These are phyloP conservation scores for Lepidurus apus DNA, from an alignment of 1,140 invertebrate genomes.

Conservation along the genomic window DNA sequence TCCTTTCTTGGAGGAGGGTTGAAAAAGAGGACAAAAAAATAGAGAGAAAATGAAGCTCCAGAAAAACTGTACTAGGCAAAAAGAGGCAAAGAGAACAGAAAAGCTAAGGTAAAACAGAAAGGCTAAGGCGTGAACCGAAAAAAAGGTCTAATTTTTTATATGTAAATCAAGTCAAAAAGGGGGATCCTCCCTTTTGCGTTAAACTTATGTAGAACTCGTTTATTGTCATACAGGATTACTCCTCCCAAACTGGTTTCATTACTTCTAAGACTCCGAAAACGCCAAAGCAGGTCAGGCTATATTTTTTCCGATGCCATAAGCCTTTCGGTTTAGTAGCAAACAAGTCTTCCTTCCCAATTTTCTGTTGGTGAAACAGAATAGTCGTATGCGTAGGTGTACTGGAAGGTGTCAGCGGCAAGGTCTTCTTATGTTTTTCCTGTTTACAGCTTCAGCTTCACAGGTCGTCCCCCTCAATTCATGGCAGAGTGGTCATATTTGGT, in stretches of 20 bases:
- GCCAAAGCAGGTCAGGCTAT: not conserved
- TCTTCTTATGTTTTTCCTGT: not conserved
- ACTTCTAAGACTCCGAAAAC: not conserved
- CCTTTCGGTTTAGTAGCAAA: too few species aligned
- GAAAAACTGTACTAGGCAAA: not conserved
- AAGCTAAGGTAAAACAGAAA: not conserved
- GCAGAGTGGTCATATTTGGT: slow-evolving; percentile 9
- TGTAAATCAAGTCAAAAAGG: slow-evolving; percentile 2
- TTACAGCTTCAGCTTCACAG: not conserved
- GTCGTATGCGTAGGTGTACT: not conserved
- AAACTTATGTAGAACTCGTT: slow-evolving; percentile 8
- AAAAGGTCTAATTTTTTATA: not conserved
- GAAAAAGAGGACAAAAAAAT: not conserved
- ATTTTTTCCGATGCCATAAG: not conserved
- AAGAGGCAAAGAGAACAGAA: not conserved
- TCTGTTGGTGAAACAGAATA: not conserved
- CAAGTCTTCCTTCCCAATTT: not conserved
- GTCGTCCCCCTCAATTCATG: not conserved
- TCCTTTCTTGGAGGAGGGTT: not conserved
- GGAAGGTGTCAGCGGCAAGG: not conserved
- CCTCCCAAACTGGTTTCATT: slow-evolving; percentile 19
- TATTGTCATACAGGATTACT: slow-evolving; percentile 15
- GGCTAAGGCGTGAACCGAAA: not conserved
- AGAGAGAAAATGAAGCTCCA: too few species aligned
- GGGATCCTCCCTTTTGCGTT: not conserved